phyloP scores from a whole-genome alignment of 2,888 invertebrate genomes.

The Hypena proboscidalis region DNA sequence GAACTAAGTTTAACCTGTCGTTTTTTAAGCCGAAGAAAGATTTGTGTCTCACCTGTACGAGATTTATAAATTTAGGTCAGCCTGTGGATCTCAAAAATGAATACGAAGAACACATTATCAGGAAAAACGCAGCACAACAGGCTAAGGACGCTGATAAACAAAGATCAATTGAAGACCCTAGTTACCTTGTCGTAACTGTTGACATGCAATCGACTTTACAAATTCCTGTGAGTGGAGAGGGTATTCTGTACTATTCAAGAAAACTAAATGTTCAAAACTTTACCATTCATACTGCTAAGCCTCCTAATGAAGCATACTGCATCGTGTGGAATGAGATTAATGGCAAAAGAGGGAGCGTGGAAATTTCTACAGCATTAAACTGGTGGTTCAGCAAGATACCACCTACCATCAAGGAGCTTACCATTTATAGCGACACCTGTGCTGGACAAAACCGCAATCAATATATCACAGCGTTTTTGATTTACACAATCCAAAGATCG shows the following conservation, averaged over 20 bases:
- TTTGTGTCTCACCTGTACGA: not conserved
- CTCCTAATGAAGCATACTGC: constrained; percentile 44
- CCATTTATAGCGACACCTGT: constrained; percentile 19
- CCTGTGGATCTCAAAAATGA: not conserved
- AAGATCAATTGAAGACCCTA: too few species aligned
- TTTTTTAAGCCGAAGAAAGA: not conserved
- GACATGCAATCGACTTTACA: constrained; percentile 49
- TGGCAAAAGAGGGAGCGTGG: constrained; percentile 48
- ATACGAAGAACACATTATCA: not conserved
- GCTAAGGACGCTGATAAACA: too few species aligned
- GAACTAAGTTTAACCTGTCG: not conserved
- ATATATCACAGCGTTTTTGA: constrained; percentile 19
- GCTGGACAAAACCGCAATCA: constrained; percentile 21
- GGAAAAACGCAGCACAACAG: too few species aligned
- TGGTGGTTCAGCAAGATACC: constrained; percentile 9
- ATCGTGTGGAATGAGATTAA: constrained; percentile 46
- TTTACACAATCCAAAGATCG: constrained; percentile 19
- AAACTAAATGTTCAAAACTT: constrained; percentile 49
- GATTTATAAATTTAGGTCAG: not conserved
- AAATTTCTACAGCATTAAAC: constrained; percentile 44
- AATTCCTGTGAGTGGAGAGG: constrained; percentile 46
- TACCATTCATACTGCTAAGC: constrained; percentile 47
- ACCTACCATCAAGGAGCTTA: constrained; percentile 8
- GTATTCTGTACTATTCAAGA: constrained; percentile 46
- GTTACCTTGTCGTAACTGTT: too few species aligned